Percentiles rank a stretch among this genome's conserved stretches.
Conservation (phyloP, 2,113 vertebrate genomes). For the Pyrgilauda ruficollis region DNA sequence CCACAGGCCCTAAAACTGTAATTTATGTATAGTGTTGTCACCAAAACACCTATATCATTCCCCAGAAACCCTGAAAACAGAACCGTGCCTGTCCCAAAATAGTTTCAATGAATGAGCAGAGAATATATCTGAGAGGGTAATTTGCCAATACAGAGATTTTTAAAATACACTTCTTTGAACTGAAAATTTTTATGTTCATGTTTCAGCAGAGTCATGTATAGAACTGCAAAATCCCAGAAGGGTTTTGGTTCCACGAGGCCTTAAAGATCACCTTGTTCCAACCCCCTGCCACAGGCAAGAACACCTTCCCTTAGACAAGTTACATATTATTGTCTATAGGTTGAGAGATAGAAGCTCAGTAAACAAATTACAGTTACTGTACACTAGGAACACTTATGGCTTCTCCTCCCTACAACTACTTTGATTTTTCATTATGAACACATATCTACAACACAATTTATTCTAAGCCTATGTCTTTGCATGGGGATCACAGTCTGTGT, state of each 20-base stretch:
- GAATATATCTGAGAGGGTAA: background rate
- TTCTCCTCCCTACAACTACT: background rate
- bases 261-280: background rate
- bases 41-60: background rate
- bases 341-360: background rate
- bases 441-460: accelerated
- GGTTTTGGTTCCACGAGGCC: background rate
- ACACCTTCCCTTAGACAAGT: accelerated
- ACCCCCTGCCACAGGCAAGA: too few species aligned
- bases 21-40: background rate
- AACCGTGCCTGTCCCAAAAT: background rate
- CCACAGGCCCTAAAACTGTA: accelerated
- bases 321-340: background rate
- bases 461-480: background rate
- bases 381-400: background rate
- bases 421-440: background rate
- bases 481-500: accelerated
- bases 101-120: background rate
- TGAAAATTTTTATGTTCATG: background rate
- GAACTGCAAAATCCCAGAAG: background rate
- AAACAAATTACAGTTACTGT: background rate
- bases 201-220: background rate
- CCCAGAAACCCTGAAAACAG: background rate
- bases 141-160: background rate
- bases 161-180: background rate